Conservation (phyloP, 2,797 vertebrate species). For the Eurystomus glaucurus region DNA sequence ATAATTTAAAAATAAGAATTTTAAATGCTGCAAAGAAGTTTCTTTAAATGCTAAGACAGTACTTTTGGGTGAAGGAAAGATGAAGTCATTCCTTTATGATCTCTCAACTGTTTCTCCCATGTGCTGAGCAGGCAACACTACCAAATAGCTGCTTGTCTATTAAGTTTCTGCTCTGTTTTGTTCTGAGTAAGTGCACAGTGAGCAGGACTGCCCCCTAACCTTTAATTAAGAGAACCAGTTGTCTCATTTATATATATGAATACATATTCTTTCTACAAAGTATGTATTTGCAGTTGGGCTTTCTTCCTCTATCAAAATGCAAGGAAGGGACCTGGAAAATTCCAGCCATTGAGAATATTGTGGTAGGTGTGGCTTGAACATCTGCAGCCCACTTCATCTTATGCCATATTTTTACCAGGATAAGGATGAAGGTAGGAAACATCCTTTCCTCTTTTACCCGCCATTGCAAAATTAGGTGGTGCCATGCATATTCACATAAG, state of each 20-base stretch:
- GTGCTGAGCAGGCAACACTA: neutral
- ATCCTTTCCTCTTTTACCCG: neutral
- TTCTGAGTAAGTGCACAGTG: neutral
- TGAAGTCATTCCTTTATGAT: neutral
- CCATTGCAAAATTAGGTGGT: neutral
- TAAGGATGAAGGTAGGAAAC: neutral
- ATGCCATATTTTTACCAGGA: neutral
- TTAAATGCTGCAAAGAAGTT: neutral
- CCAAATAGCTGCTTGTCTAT: neutral
- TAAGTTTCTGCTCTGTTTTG: neutral
- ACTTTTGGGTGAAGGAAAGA: neutral
- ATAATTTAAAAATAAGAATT: neutral
- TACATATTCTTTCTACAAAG: neutral
- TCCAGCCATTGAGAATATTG: neutral
- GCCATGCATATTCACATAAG: neutral
- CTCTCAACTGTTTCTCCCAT: neutral
- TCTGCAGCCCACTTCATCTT: neutral
- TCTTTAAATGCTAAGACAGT: neutral
- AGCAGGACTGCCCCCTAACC: neutral
- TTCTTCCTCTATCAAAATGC: neutral
- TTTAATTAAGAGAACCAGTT: neutral
- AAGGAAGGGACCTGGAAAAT: neutral
- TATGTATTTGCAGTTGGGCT: neutral
- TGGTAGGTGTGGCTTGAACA: neutral
- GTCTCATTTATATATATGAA: neutral